Conservation (phyloP, 2,113 vertebrate species). For the Drymodes brunneopygia region DNA sequence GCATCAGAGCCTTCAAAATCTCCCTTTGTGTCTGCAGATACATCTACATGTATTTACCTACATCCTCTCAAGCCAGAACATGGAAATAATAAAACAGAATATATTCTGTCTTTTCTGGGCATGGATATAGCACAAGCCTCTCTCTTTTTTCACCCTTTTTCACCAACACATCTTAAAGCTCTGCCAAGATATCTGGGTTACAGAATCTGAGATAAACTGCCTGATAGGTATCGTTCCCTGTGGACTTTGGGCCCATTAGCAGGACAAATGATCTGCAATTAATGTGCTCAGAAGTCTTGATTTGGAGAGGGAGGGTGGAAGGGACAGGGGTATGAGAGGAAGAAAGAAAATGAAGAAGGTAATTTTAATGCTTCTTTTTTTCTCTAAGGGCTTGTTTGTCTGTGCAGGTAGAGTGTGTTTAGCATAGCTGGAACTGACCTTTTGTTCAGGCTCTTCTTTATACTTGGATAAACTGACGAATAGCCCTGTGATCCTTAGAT, state of each 20-base stretch:
- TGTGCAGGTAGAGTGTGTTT: background rate
- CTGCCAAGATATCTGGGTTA: background rate
- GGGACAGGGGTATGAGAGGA: background rate
- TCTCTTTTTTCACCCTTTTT: background rate
- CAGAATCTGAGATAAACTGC: slow-evolving; percentile 22
- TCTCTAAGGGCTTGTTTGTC: background rate
- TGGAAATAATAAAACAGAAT: background rate
- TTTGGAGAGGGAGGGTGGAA: background rate
- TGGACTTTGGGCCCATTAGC: slow-evolving; percentile 26
- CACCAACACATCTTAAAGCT: background rate
- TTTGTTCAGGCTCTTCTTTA: background rate
- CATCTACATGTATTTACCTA: background rate
- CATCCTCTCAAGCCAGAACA: background rate
- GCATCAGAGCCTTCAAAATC: background rate
- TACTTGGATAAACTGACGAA: background rate
- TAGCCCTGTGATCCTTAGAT: background rate
- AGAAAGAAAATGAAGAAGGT: background rate
- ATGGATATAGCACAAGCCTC: background rate
- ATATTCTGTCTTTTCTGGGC: background rate
- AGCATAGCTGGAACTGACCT: background rate
- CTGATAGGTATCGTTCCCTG: slow-evolving; percentile 7
- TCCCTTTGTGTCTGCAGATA: background rate
- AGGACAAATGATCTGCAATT: slow-evolving; percentile 42
- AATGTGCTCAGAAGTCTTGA: background rate
- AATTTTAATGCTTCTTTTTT: background rate